phyloP scores from a whole-genome alignment of 2,113 vertebrate species.

The Gobiocypris rarus region DNA sequence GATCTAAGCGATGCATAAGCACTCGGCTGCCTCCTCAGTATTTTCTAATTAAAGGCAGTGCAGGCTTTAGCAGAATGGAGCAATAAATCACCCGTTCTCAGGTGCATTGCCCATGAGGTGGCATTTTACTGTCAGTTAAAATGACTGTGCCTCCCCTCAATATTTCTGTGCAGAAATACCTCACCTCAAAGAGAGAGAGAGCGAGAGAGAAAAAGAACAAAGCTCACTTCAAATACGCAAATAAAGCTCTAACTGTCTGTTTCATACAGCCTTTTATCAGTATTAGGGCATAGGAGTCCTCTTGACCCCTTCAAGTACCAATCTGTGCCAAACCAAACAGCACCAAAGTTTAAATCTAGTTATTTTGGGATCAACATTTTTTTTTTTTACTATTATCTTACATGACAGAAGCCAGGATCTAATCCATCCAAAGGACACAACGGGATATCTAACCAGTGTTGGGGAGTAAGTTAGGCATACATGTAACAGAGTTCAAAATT shows the following conservation, averaged over 20 bases:
- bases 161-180: constrained; percentile 56
- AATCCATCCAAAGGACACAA: too few relatives aligned
- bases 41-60: constrained; percentile 82
- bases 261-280: background rate
- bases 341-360: too few relatives aligned
- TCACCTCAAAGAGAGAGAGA: constrained; percentile 4
- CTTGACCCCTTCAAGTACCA: background rate
- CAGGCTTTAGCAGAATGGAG: constrained; percentile 70
- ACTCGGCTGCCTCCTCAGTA: constrained; percentile 74
- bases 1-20: constrained; percentile 73
- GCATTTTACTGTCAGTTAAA: constrained; percentile 72
- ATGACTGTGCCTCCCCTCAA: constrained; percentile 70
- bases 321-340: background rate
- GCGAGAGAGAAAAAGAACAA: constrained; percentile 30
- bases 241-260: background rate
- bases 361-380: too few relatives aligned
- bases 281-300: background rate
- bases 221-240: background rate
- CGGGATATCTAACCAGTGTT: too few relatives aligned
- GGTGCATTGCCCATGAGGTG: constrained; percentile 72
- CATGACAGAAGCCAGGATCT: too few relatives aligned
- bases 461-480: too few relatives aligned
- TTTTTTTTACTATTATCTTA: too few relatives aligned
- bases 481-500: too few relatives aligned
- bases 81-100: constrained; percentile 81